Evolutionary conservation across 23 tunicate genomes (phyloP).

Genomic region (Halocynthia aurantium): DNA sequence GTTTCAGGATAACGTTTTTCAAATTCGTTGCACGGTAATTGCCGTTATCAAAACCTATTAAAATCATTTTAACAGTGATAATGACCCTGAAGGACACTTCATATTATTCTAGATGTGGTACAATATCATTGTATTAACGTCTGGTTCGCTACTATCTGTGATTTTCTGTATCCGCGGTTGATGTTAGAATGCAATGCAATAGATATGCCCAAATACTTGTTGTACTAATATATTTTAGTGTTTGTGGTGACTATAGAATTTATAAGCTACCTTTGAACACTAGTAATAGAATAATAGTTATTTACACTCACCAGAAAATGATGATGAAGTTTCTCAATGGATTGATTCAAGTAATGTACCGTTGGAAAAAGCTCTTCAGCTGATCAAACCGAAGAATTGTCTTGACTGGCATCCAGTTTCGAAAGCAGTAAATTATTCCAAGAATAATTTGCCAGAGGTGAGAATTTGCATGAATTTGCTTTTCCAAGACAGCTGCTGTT

Average conservation of each 20-base stretch:
- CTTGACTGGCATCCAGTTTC: conserved; percentile 74
- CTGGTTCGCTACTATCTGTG: not conserved
- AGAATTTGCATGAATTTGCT: not conserved
- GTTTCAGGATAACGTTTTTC: too few relatives aligned
- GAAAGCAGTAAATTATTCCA: conserved; percentile 61
- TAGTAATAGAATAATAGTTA: not conserved
- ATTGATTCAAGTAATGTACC: conserved; percentile 59
- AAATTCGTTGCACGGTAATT: too few relatives aligned
- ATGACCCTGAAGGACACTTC: too few relatives aligned
- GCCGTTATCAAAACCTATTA: too few relatives aligned
- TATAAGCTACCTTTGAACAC: too few relatives aligned
- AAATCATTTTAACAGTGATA: too few relatives aligned
- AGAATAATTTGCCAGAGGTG: conserved; percentile 64
- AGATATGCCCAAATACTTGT: too few relatives aligned
- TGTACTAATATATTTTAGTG: too few relatives aligned
- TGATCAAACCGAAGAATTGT: conserved; percentile 64
- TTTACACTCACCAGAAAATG: conserved; percentile 27
- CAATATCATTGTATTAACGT: too few relatives aligned
- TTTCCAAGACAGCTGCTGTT: too few relatives aligned
- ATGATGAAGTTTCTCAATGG: conserved; percentile 51
- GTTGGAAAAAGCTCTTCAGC: conserved; percentile 56
- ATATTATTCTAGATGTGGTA: not conserved
- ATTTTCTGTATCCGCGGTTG: not conserved
- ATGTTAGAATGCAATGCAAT: too few relatives aligned
- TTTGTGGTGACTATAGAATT: too few relatives aligned